phyloP scores from a whole-genome alignment of 1,140 invertebrate species.

The Heliothis subflexa region DNA sequence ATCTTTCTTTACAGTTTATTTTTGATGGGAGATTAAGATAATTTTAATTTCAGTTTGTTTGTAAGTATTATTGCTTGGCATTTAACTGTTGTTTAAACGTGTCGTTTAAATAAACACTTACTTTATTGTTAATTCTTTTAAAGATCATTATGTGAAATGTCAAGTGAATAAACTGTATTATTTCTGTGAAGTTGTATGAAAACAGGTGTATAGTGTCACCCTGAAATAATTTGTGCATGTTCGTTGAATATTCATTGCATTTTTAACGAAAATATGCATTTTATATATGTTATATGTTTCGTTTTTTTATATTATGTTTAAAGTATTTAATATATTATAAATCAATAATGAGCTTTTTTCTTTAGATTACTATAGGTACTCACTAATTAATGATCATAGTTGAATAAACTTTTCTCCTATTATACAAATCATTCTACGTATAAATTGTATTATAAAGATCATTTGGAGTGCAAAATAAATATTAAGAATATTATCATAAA shows the following conservation, averaged over 20 bases:
- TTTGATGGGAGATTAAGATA: conserved; percentile 24
- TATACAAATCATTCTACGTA: no score
- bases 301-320: background rate
- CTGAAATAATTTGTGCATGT: conserved; percentile 21
- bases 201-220: conserved; percentile 42
- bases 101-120: conserved; percentile 19
- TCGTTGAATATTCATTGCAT: background rate
- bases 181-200: background rate
- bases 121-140: conserved; percentile 32
- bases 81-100: conserved; percentile 19
- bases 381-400: no score
- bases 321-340: background rate
- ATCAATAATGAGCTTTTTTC: no score
- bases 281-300: no score
- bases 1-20: background rate
- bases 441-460: no score
- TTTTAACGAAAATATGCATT: no score
- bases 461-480: no score
- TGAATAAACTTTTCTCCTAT: no score
- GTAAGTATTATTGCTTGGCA: conserved; percentile 45
- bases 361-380: no score
- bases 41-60: conserved; percentile 17
- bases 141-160: conserved; percentile 42
- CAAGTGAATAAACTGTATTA: conserved; percentile 29
- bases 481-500: background rate